Evolutionary conservation across 2,888 invertebrate genomes (phyloP).

Genomic region (Megamerina dolium): DNA sequence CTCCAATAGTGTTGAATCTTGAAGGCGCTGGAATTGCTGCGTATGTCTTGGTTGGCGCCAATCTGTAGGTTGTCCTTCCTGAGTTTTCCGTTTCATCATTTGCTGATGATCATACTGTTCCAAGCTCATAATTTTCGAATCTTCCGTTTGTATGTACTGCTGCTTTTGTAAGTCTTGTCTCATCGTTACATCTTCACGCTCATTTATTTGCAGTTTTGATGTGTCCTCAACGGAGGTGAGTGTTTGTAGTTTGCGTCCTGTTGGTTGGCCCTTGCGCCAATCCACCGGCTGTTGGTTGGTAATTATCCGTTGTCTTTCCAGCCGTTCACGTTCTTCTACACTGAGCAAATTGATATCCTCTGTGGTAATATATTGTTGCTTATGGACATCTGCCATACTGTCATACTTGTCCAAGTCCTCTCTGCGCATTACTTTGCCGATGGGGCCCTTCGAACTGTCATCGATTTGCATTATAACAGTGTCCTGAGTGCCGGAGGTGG

Average conservation of each 20-base stretch:
- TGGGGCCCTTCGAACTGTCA: constrained; percentile 39
- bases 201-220: constrained; percentile 21
- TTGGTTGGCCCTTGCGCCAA: constrained; percentile 35
- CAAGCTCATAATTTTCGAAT: constrained; percentile 36
- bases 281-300: constrained; percentile 41
- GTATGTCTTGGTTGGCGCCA: constrained; percentile 44
- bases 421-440: constrained; percentile 33
- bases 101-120: constrained; percentile 35
- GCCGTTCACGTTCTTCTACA: constrained; percentile 42
- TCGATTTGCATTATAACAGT: constrained; percentile 54
- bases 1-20: constrained; percentile 35
- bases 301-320: constrained; percentile 41
- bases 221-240: constrained; percentile 35
- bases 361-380: constrained; percentile 38
- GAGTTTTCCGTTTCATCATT: constrained; percentile 25
- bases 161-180: constrained; percentile 35
- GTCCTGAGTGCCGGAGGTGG: constrained; percentile 55
- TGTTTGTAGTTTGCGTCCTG: constrained; percentile 31
- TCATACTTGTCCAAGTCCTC: constrained; percentile 41
- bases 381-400: constrained; percentile 30
- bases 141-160: constrained; percentile 34
- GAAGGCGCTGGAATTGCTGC: constrained; percentile 35
- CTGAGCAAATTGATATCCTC: constrained; percentile 44
- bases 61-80: constrained; percentile 28
- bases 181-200: constrained; percentile 23